Conservation (phyloP, 1,140 invertebrate genomes). For the Berghia stephanieae region DNA sequence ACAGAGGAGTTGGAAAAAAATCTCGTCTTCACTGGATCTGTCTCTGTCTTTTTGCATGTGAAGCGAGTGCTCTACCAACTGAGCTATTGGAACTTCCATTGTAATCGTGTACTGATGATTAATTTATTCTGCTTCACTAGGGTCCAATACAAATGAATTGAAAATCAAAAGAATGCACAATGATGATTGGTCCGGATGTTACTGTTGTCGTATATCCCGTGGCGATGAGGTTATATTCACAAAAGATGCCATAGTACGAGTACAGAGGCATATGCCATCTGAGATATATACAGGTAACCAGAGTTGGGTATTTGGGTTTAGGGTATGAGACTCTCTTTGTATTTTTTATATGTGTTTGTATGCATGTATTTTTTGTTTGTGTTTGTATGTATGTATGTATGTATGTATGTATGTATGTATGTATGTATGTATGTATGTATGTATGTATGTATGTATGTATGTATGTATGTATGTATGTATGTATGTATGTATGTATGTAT, state of each 20-base stretch:
- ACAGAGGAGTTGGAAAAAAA: neutral
- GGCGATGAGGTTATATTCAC: neutral
- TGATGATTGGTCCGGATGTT: neutral
- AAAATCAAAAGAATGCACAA: neutral
- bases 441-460: neutral
- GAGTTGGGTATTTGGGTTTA: neutral
- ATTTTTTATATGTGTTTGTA: no score
- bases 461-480: conserved; percentile 4
- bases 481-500: neutral
- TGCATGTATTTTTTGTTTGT: no score
- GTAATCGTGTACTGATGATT: neutral
- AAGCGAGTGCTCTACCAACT: neutral
- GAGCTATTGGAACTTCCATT: neutral
- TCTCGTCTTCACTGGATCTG: no score
- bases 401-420: conserved; percentile 13
- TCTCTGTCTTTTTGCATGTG: neutral
- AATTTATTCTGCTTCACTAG: neutral
- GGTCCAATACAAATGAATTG: conserved; percentile 13
- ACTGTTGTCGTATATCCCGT: neutral
- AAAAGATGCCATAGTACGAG: neutral
- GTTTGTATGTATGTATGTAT: conserved; percentile 15
- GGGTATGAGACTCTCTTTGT: neutral
- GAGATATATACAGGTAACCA: no score
- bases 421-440: conserved; percentile 11
- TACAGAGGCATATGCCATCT: neutral